Conservation (phyloP, 2,888 invertebrate genomes). For the Sabatieria punctata region DNA sequence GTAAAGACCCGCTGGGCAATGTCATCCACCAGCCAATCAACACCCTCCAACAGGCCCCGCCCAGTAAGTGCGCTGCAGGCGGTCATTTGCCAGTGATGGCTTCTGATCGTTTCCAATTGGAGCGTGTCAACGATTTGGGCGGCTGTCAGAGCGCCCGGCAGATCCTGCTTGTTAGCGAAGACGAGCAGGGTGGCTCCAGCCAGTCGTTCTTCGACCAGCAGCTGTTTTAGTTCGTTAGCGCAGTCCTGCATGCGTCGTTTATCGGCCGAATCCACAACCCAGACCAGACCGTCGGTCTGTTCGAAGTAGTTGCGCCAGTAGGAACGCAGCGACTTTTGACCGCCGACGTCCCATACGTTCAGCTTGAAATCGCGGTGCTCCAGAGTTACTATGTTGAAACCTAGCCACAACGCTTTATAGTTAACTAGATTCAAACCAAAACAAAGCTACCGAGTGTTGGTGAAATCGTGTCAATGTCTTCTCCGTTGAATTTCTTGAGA, state of each 20-base stretch:
- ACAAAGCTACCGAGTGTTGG: conserved; percentile 55
- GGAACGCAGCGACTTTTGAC: conserved; percentile 85
- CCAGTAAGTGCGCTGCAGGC: conserved; percentile 92
- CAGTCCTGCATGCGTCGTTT: conserved; percentile 67
- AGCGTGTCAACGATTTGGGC: conserved; percentile 64
- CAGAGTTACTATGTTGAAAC: conserved; percentile 94
- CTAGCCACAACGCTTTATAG: conserved; percentile 32
- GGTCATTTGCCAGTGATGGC: conserved; percentile 92
- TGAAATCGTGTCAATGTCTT: conserved; percentile 85
- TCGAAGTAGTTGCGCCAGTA: conserved; percentile 99
- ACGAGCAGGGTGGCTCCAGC: conserved; percentile 85
- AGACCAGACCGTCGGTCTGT: conserved; percentile 83
- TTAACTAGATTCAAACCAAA: not conserved
- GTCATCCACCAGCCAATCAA: conserved; percentile 91
- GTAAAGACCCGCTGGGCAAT: conserved; percentile 40
- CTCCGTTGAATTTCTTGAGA: conserved; percentile 87
- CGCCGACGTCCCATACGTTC: conserved; percentile 99
- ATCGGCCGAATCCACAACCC: conserved; percentile 98
- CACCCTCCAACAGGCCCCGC: conserved; percentile 63
- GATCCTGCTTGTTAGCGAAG: conserved; percentile 79
- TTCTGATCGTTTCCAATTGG: conserved; percentile 65
- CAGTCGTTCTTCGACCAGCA: conserved; percentile 80
- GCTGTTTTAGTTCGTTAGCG: conserved; percentile 56
- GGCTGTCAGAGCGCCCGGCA: conserved; percentile 68
- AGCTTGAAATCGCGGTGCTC: conserved; percentile 68